phyloP scores from a whole-genome alignment of 2,113 vertebrate genomes.

The Ceyx cyanopectus region DNA sequence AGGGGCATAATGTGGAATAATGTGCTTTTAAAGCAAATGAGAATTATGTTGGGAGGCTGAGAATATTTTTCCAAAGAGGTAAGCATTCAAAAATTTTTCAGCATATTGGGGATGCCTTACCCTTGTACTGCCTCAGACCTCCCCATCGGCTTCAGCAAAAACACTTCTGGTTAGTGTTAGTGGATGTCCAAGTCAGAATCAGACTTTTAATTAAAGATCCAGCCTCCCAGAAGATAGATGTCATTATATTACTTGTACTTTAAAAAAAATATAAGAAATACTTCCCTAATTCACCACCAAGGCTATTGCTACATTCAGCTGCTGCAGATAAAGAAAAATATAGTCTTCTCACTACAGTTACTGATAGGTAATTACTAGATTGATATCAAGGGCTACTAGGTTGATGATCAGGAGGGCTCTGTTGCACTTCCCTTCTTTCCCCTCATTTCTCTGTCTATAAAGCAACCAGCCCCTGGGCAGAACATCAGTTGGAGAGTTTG shows the following conservation, averaged over 20 bases:
- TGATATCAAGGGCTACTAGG: not conserved
- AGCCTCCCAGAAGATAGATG: not conserved
- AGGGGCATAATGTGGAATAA: not conserved
- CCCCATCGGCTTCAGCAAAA: not conserved
- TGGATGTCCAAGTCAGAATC: not conserved
- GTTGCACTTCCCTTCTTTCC: not conserved
- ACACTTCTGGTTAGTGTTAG: not conserved
- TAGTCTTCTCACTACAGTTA: not conserved
- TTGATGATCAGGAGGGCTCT: not conserved
- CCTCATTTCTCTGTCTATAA: not conserved
- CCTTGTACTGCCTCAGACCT: not conserved
- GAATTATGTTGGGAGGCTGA: not conserved
- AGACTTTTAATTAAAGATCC: not conserved
- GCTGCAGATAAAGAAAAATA: not conserved
- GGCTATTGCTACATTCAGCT: not conserved
- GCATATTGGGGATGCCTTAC: not conserved
- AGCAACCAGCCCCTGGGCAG: not conserved
- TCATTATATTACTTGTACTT: not conserved
- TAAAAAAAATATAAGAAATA: not conserved
- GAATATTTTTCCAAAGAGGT: not conserved
- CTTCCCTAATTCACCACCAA: not conserved
- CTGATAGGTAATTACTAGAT: not conserved
- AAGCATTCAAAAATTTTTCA: not conserved
- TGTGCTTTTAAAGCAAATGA: not conserved
- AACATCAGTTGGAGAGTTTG: fast-evolving